Percentiles rank a stretch among this genome's conserved stretches.
These are phyloP conservation scores for Drosophila fuyamai DNA, from an alignment of 1,140 invertebrate genomes.

Conservation along the genomic window DNA sequence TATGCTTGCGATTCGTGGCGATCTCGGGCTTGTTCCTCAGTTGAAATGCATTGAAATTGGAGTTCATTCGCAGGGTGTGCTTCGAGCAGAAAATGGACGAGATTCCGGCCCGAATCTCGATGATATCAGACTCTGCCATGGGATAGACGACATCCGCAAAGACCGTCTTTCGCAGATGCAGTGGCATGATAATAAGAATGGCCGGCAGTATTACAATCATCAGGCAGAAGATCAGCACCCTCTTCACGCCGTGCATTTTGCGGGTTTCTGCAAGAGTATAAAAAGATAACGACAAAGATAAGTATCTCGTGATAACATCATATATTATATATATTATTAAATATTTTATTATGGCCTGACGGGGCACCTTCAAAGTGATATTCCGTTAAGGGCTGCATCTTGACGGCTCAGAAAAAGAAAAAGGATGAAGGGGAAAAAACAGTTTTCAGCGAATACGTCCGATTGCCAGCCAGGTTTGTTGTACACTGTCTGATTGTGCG, in stretches of 20 bases:
- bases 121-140: conserved; percentile 92
- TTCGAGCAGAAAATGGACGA: conserved; percentile 92
- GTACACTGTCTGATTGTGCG: conserved; percentile 64
- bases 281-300: conserved; percentile 13
- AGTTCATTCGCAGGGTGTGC: conserved; percentile 90
- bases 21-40: conserved; percentile 89
- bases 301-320: conserved; percentile 4
- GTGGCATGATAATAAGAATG: conserved; percentile 89
- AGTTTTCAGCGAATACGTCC: conserved; percentile 21
- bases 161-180: conserved; percentile 90
- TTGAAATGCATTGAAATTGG: conserved; percentile 93
- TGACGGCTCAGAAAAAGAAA: conserved; percentile 11
- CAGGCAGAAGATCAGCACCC: conserved; percentile 90
- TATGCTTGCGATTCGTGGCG: conserved; percentile 89
- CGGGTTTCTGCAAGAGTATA: conserved; percentile 86
- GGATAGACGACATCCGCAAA: conserved; percentile 90
- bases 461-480: conserved; percentile 27
- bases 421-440: not conserved
- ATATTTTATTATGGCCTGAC: conserved; percentile 5
- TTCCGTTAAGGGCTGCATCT: conserved; percentile 72
- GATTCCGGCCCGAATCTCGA: conserved; percentile 91
- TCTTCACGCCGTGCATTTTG: conserved; percentile 90
- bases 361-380: conserved; percentile 76
- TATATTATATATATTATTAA: not conserved
- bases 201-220: conserved; percentile 90